Evolutionary conservation across 2,113 vertebrate genomes (phyloP).

Genomic region (Bujurquina vittata): DNA sequence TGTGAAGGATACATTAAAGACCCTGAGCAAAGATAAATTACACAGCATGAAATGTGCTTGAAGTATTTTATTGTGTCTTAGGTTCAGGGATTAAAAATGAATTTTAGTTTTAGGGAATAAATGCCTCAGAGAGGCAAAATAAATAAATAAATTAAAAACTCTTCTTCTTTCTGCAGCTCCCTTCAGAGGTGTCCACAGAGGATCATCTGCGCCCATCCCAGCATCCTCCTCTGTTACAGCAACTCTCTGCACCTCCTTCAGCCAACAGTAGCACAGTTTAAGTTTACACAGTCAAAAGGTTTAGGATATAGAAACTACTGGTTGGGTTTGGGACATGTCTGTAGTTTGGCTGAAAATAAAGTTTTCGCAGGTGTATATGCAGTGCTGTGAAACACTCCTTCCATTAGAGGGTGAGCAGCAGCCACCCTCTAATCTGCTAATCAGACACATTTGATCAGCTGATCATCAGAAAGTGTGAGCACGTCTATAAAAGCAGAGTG

Average conservation of each 20-base stretch:
- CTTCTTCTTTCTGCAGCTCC: too few relatives aligned
- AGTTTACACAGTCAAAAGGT: too few relatives aligned
- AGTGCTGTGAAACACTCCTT: neutral
- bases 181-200: neutral
- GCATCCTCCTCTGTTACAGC: too few relatives aligned
- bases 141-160: too few relatives aligned
- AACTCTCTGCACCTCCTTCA: too few relatives aligned
- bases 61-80: neutral
- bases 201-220: neutral
- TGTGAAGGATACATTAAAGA: neutral
- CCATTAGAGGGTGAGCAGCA: neutral
- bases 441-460: neutral
- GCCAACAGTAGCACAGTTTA: too few relatives aligned
- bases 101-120: neutral
- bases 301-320: too few relatives aligned
- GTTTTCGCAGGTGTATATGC: neutral
- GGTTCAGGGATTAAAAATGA: neutral
- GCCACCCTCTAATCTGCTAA: neutral
- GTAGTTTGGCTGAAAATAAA: too few relatives aligned
- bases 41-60: rapidly evolving
- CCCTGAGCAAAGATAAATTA: neutral
- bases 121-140: neutral
- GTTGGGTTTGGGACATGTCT: too few relatives aligned
- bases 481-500: too few relatives aligned
- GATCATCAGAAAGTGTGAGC: rapidly evolving